Conservation (phyloP, 2,797 vertebrate genomes). For the Catostomus latipinnis region DNA sequence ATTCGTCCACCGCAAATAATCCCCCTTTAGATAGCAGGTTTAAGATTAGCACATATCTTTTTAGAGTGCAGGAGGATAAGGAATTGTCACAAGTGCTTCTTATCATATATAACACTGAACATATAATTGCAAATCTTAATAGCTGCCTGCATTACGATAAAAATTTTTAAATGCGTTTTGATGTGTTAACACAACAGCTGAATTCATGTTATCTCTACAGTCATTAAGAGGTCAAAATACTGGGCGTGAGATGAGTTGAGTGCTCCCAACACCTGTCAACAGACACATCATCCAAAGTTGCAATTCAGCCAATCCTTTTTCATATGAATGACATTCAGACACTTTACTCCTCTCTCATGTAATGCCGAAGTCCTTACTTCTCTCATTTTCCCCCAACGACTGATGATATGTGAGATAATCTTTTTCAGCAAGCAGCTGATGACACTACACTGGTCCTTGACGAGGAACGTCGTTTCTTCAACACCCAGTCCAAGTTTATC, state of each 20-base stretch:
- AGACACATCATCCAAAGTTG: conserved; percentile 14
- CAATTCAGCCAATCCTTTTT: conserved; percentile 32
- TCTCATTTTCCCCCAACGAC: conserved; percentile 29
- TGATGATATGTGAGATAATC: conserved; percentile 32
- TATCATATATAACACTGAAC: not conserved
- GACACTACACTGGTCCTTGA: conserved; percentile 55
- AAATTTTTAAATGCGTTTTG: not conserved
- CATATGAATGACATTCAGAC: conserved; percentile 39
- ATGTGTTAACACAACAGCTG: not conserved
- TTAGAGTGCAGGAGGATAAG: not conserved
- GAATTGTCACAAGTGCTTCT: not conserved
- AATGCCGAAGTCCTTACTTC: conserved; percentile 23
- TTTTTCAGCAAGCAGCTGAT: conserved; percentile 35
- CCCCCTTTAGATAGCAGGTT: too few species aligned
- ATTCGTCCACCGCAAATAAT: too few species aligned
- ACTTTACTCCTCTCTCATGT: conserved; percentile 19
- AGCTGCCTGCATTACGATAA: not conserved
- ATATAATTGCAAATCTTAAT: not conserved
- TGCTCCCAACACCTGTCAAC: conserved; percentile 25
- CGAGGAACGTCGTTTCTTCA: conserved; percentile 40
- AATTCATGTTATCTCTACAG: conserved; percentile 10
- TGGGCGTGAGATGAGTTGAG: conserved; percentile 8
- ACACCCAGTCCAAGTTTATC: conserved; percentile 31
- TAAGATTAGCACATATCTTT: too few species aligned
- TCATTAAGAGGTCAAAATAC: conserved; percentile 13